A percentile compares a stretch with the other conserved stretches of the same genome.
Conservation (phyloP, 2,113 vertebrate genomes). For the Passer montanus region DNA sequence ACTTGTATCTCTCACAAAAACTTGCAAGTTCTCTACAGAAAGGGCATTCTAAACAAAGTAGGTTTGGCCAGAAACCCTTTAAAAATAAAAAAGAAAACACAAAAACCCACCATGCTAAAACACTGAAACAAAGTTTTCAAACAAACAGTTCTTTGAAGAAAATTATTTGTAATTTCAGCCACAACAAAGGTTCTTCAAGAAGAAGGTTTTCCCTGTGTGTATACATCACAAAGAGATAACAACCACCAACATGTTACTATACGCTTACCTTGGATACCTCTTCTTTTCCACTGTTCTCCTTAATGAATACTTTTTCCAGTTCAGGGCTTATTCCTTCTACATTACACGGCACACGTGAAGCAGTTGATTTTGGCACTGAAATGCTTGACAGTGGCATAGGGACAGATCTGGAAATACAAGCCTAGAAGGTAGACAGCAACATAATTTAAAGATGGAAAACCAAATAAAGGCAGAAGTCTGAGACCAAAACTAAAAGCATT, state of each 20-base stretch:
- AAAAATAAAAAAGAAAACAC: background rate
- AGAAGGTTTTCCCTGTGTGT: background rate
- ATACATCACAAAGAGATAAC: background rate
- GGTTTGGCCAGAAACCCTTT: background rate
- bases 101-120: background rate
- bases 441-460: background rate
- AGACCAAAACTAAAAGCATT: background rate
- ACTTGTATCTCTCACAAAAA: background rate
- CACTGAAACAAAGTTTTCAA: background rate
- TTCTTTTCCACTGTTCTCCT: slow-evolving; percentile 86
- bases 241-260: background rate
- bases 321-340: slow-evolving; percentile 95
- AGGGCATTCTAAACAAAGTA: background rate
- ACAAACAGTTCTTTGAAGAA: background rate
- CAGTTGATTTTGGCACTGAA: slow-evolving; percentile 87
- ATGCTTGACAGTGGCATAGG: slow-evolving; percentile 81
- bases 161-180: background rate
- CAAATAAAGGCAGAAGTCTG: background rate
- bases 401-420: slow-evolving; percentile 81
- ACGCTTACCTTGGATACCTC: slow-evolving; percentile 88
- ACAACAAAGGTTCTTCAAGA: background rate
- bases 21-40: background rate
- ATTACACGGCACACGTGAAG: slow-evolving; percentile 88
- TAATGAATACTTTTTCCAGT: slow-evolving; percentile 94
- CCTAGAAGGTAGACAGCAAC: slow-evolving; percentile 60